These are phyloP conservation scores for Drosophila sturtevanti DNA, from an alignment of 1,140 invertebrate species.

Conservation along the genomic window DNA sequence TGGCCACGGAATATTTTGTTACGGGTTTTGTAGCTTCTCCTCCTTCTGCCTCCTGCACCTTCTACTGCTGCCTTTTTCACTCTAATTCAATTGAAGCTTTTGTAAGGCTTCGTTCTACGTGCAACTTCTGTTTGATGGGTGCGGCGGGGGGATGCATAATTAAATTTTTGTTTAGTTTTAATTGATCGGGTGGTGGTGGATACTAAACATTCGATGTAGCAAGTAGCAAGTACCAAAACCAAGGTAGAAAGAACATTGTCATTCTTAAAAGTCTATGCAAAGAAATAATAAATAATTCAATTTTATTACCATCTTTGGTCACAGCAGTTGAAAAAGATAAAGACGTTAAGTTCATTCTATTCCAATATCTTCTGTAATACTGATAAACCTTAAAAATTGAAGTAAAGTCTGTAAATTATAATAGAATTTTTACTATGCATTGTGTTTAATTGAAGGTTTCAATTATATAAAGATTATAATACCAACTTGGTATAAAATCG, in stretches of 20 bases:
- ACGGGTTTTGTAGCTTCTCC: constrained; percentile 7
- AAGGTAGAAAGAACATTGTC: neutral
- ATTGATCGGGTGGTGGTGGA: constrained; percentile 58
- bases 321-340: no score
- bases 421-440: no score
- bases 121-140: constrained; percentile 47
- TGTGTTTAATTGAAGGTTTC: no score
- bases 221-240: neutral
- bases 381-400: no score
- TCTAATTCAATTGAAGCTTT: constrained; percentile 70
- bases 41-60: neutral
- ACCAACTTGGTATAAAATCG: no score
- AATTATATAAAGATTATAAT: no score
- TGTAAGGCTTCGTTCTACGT: constrained; percentile 32
- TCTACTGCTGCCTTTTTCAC: constrained; percentile 3
- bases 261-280: neutral
- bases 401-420: no score
- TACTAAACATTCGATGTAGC: neutral
- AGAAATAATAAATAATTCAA: neutral
- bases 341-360: no score
- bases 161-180: constrained; percentile 82
- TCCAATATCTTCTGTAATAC: no score
- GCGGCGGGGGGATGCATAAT: constrained; percentile 68
- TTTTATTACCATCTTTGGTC: neutral
- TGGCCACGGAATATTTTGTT: constrained; percentile 52